Conservation (phyloP, 2,797 vertebrate genomes). For the Pygocentrus nattereri region DNA sequence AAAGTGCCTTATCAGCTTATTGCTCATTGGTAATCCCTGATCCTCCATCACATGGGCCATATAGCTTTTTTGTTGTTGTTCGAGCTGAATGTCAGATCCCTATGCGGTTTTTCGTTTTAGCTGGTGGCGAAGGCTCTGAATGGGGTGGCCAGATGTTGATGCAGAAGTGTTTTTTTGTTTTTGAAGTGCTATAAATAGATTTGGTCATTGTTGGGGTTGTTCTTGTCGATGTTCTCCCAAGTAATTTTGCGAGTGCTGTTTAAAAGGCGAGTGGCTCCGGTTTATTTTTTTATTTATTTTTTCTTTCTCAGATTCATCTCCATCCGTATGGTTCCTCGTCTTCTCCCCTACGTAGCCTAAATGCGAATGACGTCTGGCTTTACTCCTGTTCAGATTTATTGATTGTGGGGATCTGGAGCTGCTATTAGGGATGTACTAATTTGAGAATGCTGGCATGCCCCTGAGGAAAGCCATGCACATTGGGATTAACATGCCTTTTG, state of each 20-base stretch:
- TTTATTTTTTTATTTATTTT: neutral
- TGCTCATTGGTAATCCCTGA: constrained; percentile 36
- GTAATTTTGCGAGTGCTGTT: neutral
- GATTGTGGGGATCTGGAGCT: constrained; percentile 19
- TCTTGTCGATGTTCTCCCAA: constrained; percentile 2
- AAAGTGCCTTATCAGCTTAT: constrained; percentile 61
- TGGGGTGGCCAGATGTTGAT: constrained; percentile 27
- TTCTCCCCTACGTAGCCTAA: neutral
- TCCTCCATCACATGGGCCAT: neutral
- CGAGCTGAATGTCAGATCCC: constrained; percentile 15
- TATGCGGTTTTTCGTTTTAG: constrained; percentile 18
- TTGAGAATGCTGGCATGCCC: constrained; percentile 52
- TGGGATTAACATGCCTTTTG: constrained; percentile 40
- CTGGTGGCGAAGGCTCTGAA: constrained; percentile 10
- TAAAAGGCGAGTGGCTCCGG: neutral
- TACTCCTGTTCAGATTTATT: constrained; percentile 32
- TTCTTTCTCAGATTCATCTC: neutral
- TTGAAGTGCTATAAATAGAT: constrained; percentile 25
- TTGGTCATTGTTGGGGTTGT: neutral
- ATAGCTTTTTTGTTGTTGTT: neutral
- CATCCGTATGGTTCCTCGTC: constrained; percentile 1
- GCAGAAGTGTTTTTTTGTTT: neutral
- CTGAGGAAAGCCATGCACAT: constrained; percentile 41
- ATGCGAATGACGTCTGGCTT: neutral
- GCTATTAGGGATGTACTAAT: constrained; percentile 40